A percentile compares a stretch with the other conserved stretches of the same genome.
phyloP scores from a whole-genome alignment of 2,888 invertebrate genomes.

The Campaea margaritaria region DNA sequence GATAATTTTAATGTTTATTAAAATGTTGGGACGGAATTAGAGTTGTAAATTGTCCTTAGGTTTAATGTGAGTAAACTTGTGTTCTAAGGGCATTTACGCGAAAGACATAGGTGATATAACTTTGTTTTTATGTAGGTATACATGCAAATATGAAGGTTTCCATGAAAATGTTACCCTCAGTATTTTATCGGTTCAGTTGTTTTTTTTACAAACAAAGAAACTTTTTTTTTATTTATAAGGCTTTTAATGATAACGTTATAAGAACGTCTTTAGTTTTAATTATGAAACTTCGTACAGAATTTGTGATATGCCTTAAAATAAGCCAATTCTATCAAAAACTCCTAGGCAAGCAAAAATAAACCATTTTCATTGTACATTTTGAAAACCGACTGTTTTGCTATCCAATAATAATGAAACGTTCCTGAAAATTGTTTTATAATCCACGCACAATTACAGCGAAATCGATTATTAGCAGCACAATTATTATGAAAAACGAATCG shows the following conservation, averaged over 20 bases:
- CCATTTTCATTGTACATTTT: background rate
- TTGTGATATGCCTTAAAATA: too few species aligned
- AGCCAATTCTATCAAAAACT: too few species aligned
- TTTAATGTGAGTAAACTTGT: conserved; percentile 18
- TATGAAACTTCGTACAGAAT: too few species aligned
- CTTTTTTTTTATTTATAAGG: background rate
- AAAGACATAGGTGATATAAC: too few species aligned
- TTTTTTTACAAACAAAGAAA: background rate
- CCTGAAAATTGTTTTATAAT: conserved; percentile 22
- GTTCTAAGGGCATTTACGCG: background rate
- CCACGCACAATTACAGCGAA: conserved; percentile 34
- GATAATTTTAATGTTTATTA: conserved; percentile 57
- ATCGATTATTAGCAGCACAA: conserved; percentile 59
- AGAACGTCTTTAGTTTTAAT: too few species aligned
- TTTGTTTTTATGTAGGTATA: too few species aligned
- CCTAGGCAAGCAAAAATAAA: too few species aligned
- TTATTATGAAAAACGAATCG: conserved; percentile 79
- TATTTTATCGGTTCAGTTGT: too few species aligned
- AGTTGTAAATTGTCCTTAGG: conserved; percentile 37
- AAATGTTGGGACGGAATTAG: conserved; percentile 45
- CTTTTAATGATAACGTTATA: too few species aligned
- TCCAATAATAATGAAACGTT: background rate
- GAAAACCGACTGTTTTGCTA: too few species aligned
- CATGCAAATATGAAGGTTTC: too few species aligned
- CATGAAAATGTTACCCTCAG: too few species aligned